Evolutionary conservation across 2,113 vertebrate genomes (phyloP), one percentile per base, ranked within the genome.

Genomic region (Cinclus mexicanus): DNA sequence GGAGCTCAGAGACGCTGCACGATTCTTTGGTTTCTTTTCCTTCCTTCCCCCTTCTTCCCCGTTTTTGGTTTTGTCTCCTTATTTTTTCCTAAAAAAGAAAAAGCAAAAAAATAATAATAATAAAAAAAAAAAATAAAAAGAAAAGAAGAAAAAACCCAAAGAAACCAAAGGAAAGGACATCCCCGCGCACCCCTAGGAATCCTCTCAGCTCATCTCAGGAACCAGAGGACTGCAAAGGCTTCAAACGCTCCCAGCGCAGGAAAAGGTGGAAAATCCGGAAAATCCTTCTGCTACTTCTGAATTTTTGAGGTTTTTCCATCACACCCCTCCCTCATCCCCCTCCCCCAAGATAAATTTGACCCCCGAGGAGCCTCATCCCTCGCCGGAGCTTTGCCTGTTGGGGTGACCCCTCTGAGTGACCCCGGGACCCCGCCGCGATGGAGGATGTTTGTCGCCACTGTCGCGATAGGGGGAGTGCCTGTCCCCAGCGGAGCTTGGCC

Each of bases 191-290:
- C 90, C 95, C 64, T n/a, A 42, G 4, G 2, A 25, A 25, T 2
- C 3, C 31, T 21, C 47, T 17, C 17, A 17, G 70, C 94, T 89
- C 87, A 16, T 89, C 97, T 97, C 96, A 83, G 95, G 91, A 96
- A 72, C 94, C 89, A 53, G 46, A 93, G 94, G 74, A 91, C 78
- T 83, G 84, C 90, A 44, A 71, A 88, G 59, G 74, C 88, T 87
- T 52, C 78, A 22, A n/a, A 31, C 37, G 23, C 71, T 79, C 33
- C 71, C 41, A 11, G 39, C 57, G 44, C n/a, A 6, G 46, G 60
- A 46, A 79, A 74, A 78, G 28, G 47, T 46, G 85, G 35, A 2
- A 6, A 89, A 84, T 67, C 80, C 70, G 85, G 39, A 2, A 6
- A 89, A 84, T 71, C 80, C 70, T 82, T 67, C 75, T 16, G 46